Evolutionary conservation across 2,113 vertebrate genomes (phyloP).

Genomic region (Octodon degus): DNA sequence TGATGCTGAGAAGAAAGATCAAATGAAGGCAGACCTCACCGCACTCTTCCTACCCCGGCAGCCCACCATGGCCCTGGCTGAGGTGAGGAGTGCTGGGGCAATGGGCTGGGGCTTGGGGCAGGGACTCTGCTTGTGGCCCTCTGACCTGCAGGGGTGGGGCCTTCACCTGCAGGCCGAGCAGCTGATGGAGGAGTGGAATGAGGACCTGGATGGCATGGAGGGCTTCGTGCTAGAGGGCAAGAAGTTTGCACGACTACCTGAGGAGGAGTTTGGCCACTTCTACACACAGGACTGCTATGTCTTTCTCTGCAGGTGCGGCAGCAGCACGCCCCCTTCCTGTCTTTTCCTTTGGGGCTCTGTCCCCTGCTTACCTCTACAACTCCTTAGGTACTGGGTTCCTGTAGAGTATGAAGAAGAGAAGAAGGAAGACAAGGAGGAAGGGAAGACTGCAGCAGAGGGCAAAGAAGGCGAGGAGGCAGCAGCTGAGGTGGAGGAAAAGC

Average conservation of each 20-base stretch:
- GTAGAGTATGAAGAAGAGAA: conserved; percentile 94
- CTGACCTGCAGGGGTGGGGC: neutral
- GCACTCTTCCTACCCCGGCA: conserved; percentile 97
- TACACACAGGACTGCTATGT: conserved; percentile 98
- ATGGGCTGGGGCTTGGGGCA: fast-evolving
- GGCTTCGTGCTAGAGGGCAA: conserved; percentile 98
- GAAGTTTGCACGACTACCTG: conserved; percentile 96
- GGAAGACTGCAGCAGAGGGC: conserved; percentile 50
- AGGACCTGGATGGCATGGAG: conserved; percentile 99
- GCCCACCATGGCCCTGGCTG: conserved; percentile 93
- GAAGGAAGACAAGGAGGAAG: conserved; percentile 76
- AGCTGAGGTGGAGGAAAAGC: conserved; percentile 92
- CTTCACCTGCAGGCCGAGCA: conserved; percentile 90
- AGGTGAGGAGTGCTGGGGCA: conserved; percentile 74
- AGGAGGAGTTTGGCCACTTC: conserved; percentile 99
- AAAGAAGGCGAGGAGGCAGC: conserved; percentile 80
- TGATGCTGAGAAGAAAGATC: conserved; percentile 94
- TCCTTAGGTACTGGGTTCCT: conserved; percentile 95
- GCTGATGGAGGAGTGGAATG: conserved; percentile 99
- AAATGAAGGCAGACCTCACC: conserved; percentile 98
- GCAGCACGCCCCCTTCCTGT: fast-evolving
- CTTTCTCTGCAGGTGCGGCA: conserved; percentile 95
- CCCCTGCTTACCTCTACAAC: neutral
- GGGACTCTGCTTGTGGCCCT: neutral
- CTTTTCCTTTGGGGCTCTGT: neutral